A percentile compares a stretch with the other conserved stretches of the same genome.
Conservation (phyloP, 2,113 vertebrate genomes). For the Eulemur rufifrons region DNA sequence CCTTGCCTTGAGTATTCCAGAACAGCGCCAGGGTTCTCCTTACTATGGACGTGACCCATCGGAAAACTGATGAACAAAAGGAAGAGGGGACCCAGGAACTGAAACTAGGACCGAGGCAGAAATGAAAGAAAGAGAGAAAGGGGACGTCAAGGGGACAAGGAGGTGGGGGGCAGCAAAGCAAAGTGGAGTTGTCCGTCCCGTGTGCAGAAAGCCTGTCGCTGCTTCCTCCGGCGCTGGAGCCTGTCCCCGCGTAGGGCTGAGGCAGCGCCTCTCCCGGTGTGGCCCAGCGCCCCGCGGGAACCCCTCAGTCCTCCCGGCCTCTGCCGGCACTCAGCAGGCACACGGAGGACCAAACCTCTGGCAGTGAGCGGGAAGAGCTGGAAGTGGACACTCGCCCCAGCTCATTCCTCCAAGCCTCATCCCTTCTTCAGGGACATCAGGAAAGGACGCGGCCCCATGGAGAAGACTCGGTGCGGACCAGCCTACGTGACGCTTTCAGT, state of each 20-base stretch:
- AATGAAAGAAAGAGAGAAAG: not conserved
- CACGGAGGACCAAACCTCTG: rapidly evolving
- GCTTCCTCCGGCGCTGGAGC: not conserved
- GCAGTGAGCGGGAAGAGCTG: not conserved
- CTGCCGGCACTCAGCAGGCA: not conserved
- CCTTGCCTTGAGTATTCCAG: not conserved
- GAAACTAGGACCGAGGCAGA: not conserved
- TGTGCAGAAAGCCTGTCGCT: rapidly evolving
- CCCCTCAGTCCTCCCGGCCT: not conserved
- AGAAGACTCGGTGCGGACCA: rapidly evolving
- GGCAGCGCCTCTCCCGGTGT: not conserved
- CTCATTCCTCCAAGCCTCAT: not conserved
- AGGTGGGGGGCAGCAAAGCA: not conserved
- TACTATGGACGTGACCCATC: rapidly evolving
- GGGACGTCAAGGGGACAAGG: rapidly evolving
- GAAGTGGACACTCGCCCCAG: not conserved
- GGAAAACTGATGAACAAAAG: not conserved
- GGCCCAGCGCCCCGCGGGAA: not conserved
- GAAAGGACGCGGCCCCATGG: rapidly evolving
- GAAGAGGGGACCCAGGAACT: no score
- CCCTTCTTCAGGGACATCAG: rapidly evolving
- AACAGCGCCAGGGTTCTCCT: not conserved
- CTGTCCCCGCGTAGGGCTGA: no score
- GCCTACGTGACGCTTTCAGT: not conserved
- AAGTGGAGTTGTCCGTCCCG: not conserved